phyloP scores from a whole-genome alignment of 2,113 vertebrate genomes.

The Lathamus discolor region DNA sequence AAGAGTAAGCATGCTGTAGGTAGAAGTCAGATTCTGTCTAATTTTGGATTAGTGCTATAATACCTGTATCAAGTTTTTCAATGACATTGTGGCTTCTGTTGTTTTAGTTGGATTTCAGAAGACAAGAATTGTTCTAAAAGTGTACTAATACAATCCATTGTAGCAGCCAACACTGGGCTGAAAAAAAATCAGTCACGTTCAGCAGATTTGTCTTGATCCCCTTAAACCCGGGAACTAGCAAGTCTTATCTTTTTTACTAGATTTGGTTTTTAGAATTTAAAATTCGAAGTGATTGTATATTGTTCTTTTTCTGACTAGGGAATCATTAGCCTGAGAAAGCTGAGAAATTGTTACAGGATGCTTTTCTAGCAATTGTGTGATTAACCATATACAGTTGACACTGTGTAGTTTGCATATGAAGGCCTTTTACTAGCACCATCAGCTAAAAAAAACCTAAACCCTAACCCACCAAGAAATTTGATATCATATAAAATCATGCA shows the following conservation, averaged over 20 bases:
- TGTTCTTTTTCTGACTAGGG: neutral
- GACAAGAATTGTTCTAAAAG: neutral
- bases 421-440: neutral
- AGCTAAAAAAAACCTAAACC: neutral
- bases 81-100: neutral
- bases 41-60: neutral
- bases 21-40: neutral
- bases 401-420: neutral
- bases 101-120: neutral
- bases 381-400: neutral
- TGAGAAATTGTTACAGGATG: neutral
- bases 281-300: neutral
- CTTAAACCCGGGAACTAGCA: neutral
- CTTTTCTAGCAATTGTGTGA: neutral
- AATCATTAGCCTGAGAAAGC: neutral
- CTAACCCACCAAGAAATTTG: neutral
- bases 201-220: neutral
- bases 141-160: neutral
- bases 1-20: neutral
- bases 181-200: neutral
- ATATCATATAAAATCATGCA: neutral
- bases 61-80: neutral
- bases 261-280: neutral
- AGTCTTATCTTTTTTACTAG: neutral
- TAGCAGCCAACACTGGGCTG: neutral